Conservation (phyloP, 2,113 vertebrate species). For the Strix aluco region DNA sequence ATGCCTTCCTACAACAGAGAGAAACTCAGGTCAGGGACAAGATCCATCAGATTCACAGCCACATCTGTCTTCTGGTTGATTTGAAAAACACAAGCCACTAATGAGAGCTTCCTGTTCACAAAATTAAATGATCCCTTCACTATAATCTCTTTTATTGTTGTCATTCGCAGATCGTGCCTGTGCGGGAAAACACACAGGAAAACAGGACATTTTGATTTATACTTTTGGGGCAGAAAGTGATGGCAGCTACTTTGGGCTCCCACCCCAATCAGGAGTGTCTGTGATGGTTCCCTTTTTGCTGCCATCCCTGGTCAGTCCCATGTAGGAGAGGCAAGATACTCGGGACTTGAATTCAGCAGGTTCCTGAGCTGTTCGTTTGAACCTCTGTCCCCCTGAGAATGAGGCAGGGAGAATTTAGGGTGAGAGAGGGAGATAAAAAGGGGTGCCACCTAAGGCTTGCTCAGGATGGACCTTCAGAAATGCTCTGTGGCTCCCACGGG, state of each 20-base stretch:
- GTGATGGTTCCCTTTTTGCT: neutral
- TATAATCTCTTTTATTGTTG: neutral
- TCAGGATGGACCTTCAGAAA: neutral
- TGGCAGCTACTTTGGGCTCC: neutral
- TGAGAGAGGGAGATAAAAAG: neutral
- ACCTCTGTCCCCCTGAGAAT: neutral
- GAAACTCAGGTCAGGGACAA: neutral
- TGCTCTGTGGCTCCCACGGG: neutral
- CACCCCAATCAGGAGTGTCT: accelerated
- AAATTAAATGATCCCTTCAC: neutral
- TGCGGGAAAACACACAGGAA: neutral
- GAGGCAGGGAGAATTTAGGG: neutral
- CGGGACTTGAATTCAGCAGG: neutral
- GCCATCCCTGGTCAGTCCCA: neutral
- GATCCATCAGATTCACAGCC: neutral
- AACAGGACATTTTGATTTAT: neutral
- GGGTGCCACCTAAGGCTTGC: neutral
- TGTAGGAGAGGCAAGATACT: accelerated
- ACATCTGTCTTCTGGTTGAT: neutral
- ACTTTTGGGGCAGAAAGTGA: neutral
- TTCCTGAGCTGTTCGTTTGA: neutral
- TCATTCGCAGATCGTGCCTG: neutral
- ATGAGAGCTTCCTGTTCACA: neutral
- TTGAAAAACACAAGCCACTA: neutral
- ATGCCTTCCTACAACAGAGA: conserved; percentile 80